A percentile compares a stretch with the other conserved stretches of the same genome.
Conservation (phyloP, 2,888 invertebrate genomes). For the Baronia brevicornis region DNA sequence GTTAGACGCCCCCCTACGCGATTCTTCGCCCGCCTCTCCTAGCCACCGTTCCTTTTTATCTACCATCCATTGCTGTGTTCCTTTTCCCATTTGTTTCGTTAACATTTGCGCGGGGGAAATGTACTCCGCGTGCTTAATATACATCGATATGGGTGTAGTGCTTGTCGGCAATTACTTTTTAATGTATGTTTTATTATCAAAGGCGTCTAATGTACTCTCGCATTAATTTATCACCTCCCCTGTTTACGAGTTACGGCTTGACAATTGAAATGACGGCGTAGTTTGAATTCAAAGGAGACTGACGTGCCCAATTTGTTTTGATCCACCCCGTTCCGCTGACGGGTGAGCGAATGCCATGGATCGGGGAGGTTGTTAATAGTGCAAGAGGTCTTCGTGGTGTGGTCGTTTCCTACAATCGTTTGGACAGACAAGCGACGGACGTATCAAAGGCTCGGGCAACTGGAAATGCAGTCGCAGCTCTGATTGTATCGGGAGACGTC, state of each 20-base stretch:
- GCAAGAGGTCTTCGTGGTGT: conserved; percentile 34
- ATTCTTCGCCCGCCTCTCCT: conserved; percentile 35
- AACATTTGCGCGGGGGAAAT: conserved; percentile 23
- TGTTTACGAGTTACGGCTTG: conserved; percentile 66
- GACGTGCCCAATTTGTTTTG: conserved; percentile 34
- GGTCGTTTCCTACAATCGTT: conserved; percentile 60
- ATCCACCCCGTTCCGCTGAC: conserved; percentile 29
- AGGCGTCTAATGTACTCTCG: conserved; percentile 66
- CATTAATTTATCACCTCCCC: conserved; percentile 72
- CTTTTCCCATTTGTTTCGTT: conserved; percentile 3
- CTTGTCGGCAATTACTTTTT: conserved; percentile 68
- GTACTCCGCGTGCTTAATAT: conserved; percentile 20
- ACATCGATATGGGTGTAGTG: conserved; percentile 23
- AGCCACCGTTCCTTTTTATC: conserved; percentile 26
- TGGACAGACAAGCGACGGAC: conserved; percentile 73
- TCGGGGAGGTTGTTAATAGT: conserved; percentile 26
- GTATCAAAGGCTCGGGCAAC: conserved; percentile 67
- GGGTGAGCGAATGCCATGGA: conserved; percentile 24
- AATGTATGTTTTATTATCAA: conserved; percentile 73
- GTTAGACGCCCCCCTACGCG: conserved; percentile 56
- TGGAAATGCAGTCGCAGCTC: conserved; percentile 69
- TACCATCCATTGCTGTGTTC: conserved; percentile 38
- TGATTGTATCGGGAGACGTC: conserved; percentile 69
- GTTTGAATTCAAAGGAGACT: conserved; percentile 49
- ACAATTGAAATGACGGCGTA: conserved; percentile 69